Conservation (phyloP, 2,797 vertebrate genomes). For the Telmatherina bonti region DNA sequence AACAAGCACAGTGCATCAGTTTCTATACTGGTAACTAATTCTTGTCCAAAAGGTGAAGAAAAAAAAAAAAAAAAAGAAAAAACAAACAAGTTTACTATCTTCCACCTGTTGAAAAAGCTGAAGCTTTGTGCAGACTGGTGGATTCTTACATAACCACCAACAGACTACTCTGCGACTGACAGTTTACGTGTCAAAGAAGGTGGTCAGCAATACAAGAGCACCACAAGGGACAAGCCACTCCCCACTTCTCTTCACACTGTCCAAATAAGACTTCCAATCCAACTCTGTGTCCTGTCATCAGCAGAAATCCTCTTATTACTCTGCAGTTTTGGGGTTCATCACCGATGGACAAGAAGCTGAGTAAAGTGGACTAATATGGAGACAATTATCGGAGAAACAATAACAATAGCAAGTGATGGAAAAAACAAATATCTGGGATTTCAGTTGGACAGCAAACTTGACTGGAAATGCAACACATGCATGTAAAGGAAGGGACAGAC, state of each 20-base stretch:
- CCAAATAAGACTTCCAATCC: too few species aligned
- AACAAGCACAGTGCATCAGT: background rate
- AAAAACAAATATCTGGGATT: too few species aligned
- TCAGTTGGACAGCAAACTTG: too few species aligned
- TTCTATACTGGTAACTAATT: background rate
- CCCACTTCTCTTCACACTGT: background rate
- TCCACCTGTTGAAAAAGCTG: too few species aligned
- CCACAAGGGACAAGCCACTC: background rate
- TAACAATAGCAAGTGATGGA: background rate
- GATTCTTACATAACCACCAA: background rate
- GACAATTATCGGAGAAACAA: background rate
- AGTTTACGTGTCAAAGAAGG: background rate
- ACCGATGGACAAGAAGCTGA: background rate
- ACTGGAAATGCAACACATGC: too few species aligned
- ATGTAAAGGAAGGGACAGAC: too few species aligned
- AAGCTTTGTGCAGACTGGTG: too few species aligned
- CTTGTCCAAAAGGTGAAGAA: background rate
- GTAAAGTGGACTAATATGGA: background rate
- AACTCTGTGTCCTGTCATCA: background rate
- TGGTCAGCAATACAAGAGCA: background rate
- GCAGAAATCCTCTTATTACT: background rate
- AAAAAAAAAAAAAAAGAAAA: too few species aligned
- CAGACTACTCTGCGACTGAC: background rate
- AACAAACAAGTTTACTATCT: too few species aligned
- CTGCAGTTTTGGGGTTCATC: background rate